Conservation (phyloP, 2,797 vertebrate genomes). For the Sparus aurata region DNA sequence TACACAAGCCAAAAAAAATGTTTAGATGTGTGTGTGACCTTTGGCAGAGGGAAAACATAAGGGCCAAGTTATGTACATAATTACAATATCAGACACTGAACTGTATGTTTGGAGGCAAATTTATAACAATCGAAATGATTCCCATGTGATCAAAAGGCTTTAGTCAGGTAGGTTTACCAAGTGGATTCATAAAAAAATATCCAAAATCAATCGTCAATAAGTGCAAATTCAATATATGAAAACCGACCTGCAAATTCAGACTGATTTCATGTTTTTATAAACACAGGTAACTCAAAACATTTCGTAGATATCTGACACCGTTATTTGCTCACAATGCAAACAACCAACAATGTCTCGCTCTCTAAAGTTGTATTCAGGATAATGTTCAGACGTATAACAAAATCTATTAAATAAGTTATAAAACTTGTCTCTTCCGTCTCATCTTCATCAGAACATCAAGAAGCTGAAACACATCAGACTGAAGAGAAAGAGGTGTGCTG, state of each 20-base stretch:
- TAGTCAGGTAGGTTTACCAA: constrained; percentile 3
- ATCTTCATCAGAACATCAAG: constrained; percentile 1
- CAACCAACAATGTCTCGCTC: constrained; percentile 11
- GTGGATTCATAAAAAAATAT: constrained; percentile 33
- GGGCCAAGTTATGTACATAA: constrained; percentile 72
- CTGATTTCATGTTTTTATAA: constrained; percentile 25
- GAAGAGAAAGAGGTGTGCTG: constrained; percentile 7
- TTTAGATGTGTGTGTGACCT: constrained; percentile 23
- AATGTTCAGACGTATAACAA: constrained; percentile 49
- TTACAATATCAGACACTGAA: constrained; percentile 56
- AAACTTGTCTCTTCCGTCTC: constrained; percentile 49
- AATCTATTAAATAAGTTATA: constrained; percentile 78
- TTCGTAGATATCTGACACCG: constrained; percentile 3
- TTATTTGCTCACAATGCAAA: constrained; percentile 51
- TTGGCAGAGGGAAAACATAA: constrained; percentile 38
- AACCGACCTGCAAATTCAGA: constrained; percentile 13
- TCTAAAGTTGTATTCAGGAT: constrained; percentile 20
- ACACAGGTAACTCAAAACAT: constrained; percentile 19
- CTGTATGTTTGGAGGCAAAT: constrained; percentile 19
- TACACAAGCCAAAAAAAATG: constrained; percentile 10
- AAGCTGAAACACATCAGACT: constrained; percentile 6
- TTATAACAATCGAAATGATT: constrained; percentile 3
- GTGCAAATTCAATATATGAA: constrained; percentile 35
- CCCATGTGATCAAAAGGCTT: constrained; percentile 26
- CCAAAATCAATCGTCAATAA: constrained; percentile 4